These are phyloP conservation scores for Sitophilus oryzae DNA, from an alignment of 1,140 invertebrate genomes.

Conservation along the genomic window DNA sequence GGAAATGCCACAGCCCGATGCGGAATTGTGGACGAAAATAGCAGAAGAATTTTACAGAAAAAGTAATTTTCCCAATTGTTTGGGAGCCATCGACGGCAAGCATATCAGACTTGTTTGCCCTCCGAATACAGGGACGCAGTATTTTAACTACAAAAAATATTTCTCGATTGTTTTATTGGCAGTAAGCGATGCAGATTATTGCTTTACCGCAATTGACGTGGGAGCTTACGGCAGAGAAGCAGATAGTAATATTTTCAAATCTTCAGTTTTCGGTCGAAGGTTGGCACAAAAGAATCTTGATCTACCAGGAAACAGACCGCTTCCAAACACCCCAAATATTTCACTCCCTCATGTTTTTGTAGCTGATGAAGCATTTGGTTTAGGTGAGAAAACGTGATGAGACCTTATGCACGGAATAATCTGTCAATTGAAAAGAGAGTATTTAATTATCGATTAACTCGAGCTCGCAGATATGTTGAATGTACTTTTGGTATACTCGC, in stretches of 20 bases:
- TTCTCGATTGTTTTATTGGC: too few relatives aligned
- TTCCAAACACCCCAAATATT: neutral
- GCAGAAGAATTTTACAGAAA: too few relatives aligned
- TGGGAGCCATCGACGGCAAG: too few relatives aligned
- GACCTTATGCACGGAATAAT: conserved; percentile 11
- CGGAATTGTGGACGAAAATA: too few relatives aligned
- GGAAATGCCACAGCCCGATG: too few relatives aligned
- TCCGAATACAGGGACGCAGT: too few relatives aligned
- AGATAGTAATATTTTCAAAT: conserved; percentile 1
- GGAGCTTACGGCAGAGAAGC: conserved; percentile 4
- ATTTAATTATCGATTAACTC: conserved; percentile 3
- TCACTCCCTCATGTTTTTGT: conserved; percentile 1
- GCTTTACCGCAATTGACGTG: neutral
- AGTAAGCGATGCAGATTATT: neutral
- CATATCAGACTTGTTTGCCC: too few relatives aligned
- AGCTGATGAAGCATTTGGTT: conserved; percentile 1
- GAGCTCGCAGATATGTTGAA: conserved; percentile 6
- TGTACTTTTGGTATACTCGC: conserved; percentile 4
- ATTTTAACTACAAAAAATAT: too few relatives aligned
- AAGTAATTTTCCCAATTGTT: too few relatives aligned
- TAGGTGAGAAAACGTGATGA: conserved; percentile 2
- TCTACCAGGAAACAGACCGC: neutral
- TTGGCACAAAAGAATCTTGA: neutral
- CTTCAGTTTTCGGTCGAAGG: neutral
- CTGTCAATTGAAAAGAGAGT: neutral